phyloP scores from a whole-genome alignment of 2,113 vertebrate species.

The Mirounga angustirostris region DNA sequence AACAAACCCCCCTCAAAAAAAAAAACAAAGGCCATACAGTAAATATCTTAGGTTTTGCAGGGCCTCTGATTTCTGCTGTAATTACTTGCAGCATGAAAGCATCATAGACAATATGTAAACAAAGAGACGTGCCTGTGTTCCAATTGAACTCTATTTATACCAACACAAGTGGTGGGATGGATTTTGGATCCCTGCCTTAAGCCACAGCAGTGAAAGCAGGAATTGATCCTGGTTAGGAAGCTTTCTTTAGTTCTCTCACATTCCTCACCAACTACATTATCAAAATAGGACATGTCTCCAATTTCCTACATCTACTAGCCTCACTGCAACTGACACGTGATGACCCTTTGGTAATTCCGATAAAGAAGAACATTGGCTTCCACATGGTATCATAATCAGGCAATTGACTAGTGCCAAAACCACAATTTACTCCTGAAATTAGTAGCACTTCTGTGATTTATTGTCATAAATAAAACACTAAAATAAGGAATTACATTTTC shows the following conservation, averaged over 20 bases:
- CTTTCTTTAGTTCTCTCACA: background rate
- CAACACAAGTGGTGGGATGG: background rate
- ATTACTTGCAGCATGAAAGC: background rate
- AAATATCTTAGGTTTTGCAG: background rate
- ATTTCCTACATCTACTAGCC: background rate
- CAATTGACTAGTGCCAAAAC: background rate
- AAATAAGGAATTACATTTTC: conserved; percentile 42
- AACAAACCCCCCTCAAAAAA: background rate
- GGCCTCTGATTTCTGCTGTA: background rate
- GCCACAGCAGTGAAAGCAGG: background rate
- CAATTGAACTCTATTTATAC: background rate
- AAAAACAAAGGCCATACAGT: background rate
- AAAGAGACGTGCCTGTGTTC: background rate
- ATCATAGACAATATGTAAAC: background rate
- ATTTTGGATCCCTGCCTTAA: background rate
- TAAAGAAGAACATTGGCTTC: background rate
- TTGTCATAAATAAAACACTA: conserved; percentile 7
- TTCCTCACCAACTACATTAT: background rate
- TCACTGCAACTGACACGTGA: background rate
- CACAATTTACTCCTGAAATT: conserved; percentile 51
- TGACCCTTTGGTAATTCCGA: background rate
- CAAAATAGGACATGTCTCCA: background rate
- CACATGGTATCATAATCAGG: background rate
- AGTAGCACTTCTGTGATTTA: conserved; percentile 33
- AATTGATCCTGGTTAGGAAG: background rate